phyloP scores from a whole-genome alignment of 2,797 vertebrate species.

The Coccyzus lansbergi region DNA sequence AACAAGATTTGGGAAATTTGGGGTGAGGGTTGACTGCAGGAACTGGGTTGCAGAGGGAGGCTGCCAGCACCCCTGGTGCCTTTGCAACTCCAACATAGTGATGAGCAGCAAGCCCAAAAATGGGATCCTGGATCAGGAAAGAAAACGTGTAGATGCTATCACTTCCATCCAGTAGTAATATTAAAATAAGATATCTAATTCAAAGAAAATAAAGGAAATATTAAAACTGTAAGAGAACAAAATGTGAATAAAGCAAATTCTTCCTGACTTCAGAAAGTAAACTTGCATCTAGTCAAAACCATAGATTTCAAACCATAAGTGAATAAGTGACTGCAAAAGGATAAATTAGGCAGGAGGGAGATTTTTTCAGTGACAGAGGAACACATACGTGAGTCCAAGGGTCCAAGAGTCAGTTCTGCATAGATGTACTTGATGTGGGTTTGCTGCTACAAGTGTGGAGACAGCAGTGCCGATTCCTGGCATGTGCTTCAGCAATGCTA shows the following conservation, averaged over 20 bases:
- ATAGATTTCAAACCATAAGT: not conserved
- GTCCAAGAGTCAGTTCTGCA: not conserved
- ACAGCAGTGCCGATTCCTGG: not conserved
- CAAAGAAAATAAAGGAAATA: not conserved
- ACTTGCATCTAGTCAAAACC: not conserved
- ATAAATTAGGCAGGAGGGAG: not conserved
- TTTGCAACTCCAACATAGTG: not conserved
- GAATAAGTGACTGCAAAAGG: not conserved
- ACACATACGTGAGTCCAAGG: not conserved
- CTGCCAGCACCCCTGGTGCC: not conserved
- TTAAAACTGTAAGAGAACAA: not conserved
- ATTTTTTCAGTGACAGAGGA: not conserved
- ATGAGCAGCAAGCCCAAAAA: not conserved
- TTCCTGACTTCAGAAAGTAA: not conserved
- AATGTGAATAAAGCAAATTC: not conserved
- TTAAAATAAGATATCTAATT: not conserved
- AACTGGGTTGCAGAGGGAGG: not conserved
- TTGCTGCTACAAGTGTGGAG: not conserved
- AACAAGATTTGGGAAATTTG: not conserved
- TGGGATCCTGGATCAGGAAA: not conserved
- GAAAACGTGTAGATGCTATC: not conserved
- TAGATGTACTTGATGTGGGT: not conserved
- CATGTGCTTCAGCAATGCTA: rapidly evolving
- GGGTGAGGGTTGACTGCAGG: not conserved
- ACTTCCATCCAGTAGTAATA: not conserved